These are phyloP conservation scores for Cnemophilus loriae DNA, from an alignment of 2,113 vertebrate genomes.

Conservation along the genomic window DNA sequence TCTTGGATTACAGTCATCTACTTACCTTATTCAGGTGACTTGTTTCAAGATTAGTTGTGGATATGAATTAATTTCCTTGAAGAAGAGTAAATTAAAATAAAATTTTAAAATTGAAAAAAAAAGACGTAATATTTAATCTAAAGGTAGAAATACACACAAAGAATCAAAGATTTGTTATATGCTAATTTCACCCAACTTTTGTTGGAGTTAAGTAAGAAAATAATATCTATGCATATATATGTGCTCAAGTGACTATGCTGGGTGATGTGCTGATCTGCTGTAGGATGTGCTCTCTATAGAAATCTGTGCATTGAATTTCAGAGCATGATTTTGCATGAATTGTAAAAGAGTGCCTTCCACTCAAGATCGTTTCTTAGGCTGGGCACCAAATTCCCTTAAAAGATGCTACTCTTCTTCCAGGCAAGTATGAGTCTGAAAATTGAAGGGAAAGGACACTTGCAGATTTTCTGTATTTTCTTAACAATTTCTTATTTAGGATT, in stretches of 20 bases:
- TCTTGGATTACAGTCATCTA: background rate
- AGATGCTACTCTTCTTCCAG: background rate
- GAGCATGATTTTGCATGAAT: background rate
- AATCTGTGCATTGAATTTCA: background rate
- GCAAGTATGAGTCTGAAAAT: background rate
- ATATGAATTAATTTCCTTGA: background rate
- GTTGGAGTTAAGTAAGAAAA: background rate
- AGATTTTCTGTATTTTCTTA: background rate
- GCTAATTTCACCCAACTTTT: background rate
- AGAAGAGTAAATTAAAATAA: background rate
- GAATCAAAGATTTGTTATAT: background rate
- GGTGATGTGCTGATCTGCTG: background rate
- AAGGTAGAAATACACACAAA: background rate
- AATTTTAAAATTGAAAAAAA: background rate
- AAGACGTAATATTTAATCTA: background rate
- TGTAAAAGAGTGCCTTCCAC: background rate
- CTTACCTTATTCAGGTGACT: background rate
- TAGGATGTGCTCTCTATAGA: background rate
- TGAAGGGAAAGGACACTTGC: background rate
- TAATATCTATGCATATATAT: background rate
- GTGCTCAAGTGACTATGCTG: background rate
- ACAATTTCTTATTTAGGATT: background rate
- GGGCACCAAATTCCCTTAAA: background rate
- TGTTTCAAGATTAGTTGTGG: background rate
- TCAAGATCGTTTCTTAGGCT: background rate